A percentile compares a stretch with the other conserved stretches of the same genome.
phyloP scores from a whole-genome alignment of 2,797 vertebrate species.

The Pipistrellus pygmaeus region DNA sequence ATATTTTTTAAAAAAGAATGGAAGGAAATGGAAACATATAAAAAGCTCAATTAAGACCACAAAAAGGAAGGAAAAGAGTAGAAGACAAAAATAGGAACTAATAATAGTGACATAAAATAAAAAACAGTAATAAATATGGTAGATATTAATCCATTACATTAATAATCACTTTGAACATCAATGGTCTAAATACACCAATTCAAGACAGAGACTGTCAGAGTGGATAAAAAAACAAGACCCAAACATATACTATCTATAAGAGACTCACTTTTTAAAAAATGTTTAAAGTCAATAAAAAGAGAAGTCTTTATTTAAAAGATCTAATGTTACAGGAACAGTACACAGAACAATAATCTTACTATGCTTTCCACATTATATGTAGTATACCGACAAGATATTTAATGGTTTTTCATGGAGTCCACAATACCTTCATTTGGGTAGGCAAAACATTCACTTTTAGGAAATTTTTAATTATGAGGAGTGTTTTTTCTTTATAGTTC shows the following conservation, averaged over 20 bases:
- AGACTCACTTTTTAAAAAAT: not conserved
- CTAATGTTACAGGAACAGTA: slow-evolving; percentile 92
- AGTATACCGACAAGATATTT: slow-evolving; percentile 88
- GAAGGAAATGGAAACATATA: not conserved
- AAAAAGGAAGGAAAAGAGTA: not conserved
- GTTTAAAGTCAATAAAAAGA: slow-evolving; percentile 90
- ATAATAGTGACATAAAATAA: not conserved
- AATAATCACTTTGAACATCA: not conserved
- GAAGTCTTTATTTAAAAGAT: slow-evolving; percentile 92
- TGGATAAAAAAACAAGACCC: not conserved
- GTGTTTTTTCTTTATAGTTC: slow-evolving; percentile 67
- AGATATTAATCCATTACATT: not conserved
- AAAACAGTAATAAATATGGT: not conserved
- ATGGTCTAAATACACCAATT: not conserved
- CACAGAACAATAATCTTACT: slow-evolving; percentile 90
- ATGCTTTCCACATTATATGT: slow-evolving; percentile 90
- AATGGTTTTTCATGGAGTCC: slow-evolving; percentile 84
- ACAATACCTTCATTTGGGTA: slow-evolving; percentile 83
- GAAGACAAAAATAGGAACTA: not conserved
- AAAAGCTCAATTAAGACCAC: not conserved
- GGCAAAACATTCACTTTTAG: slow-evolving; percentile 80
- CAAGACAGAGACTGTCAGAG: not conserved
- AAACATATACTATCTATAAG: not conserved
- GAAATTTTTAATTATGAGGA: slow-evolving; percentile 68
- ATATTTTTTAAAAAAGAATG: not conserved